Evolutionary conservation across 2,888 invertebrate genomes (phyloP), one percentile per base, ranked within the genome.

Genomic region (Heliconius aoede): DNA sequence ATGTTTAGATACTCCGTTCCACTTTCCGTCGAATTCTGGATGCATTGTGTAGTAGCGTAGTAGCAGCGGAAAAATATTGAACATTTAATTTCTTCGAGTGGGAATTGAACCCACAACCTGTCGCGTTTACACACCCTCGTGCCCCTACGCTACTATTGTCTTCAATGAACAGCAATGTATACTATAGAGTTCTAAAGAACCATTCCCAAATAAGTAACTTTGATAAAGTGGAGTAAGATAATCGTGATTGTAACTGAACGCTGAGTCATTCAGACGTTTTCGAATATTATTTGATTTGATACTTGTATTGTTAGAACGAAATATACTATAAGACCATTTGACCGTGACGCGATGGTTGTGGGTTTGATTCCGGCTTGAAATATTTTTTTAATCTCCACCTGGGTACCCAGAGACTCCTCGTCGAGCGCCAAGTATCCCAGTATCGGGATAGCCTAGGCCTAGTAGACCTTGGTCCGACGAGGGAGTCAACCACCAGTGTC

Each of bases 201-300:
- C 69, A 24, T 30, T 69, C 28, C 11, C 5, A 18, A 28, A 55
- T 51, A 28, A 55, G 55, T 26, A 4, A n/a, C n/a, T 36, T 26
- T 40, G 36, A n/a, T 61, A n/a, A 40, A 40, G 36, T 61, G 60
- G 61, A 21, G 36, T 73, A 73, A 76, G 76, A 76, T 72, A n/a
- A 61, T 72, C 73, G 71, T 78, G 76, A 73, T 73, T 24, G 74
- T 76, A 61, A 72, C 58, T 26, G 15, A 68, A 26, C 5, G 78
- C 78, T 74, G 78, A 78, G 51, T 78, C 78, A 78, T 60, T 62
- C n/a, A 30, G 65, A 24, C 71, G 64, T 68, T 78, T 73, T 76
- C 46, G 64, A 73, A 78, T 74, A 65, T 74, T 77, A 67, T 71
- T 77, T 65, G 26, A 60, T 40, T 61, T 72, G 7, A 28, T 46